Conservation (phyloP, 2,888 invertebrate genomes). For the Crioceris asparagi region DNA sequence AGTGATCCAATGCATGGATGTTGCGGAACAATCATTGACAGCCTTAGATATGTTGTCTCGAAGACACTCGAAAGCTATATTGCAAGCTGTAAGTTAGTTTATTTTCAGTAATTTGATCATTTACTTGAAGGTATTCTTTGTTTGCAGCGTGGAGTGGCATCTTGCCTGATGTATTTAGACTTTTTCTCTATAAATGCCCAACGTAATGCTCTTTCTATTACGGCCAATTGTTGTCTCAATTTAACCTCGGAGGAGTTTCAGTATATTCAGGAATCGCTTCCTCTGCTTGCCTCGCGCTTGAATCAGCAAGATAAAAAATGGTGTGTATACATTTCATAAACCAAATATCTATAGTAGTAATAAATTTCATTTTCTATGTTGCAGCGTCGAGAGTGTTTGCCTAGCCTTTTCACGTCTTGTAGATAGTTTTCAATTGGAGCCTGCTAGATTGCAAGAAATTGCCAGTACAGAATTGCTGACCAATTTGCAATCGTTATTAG, state of each 20-base stretch:
- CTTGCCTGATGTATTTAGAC: constrained; percentile 92
- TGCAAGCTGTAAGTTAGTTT: constrained; percentile 64
- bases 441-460: constrained; percentile 83
- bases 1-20: constrained; percentile 99
- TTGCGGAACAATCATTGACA: constrained; percentile 95
- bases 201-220: constrained; percentile 89
- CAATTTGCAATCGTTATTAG: constrained; percentile 86
- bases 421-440: constrained; percentile 91
- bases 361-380: no score
- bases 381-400: constrained; percentile 95
- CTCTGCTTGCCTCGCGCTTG: constrained; percentile 68
- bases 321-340: no score
- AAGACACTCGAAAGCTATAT: constrained; percentile 90
- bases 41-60: constrained; percentile 95
- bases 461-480: constrained; percentile 80
- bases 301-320: constrained; percentile 90
- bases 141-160: constrained; percentile 82
- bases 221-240: constrained; percentile 96
- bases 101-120: not conserved
- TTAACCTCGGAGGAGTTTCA: constrained; percentile 90
- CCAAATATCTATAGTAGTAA: no score
- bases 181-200: constrained; percentile 99
- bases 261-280: constrained; percentile 78
- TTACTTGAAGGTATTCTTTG: constrained; percentile 4
- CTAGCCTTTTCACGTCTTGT: constrained; percentile 92